Base-by-base conservation (phyloP, 2,113 vertebrate genomes). In the Oenanthe oenanthe region DNA sequence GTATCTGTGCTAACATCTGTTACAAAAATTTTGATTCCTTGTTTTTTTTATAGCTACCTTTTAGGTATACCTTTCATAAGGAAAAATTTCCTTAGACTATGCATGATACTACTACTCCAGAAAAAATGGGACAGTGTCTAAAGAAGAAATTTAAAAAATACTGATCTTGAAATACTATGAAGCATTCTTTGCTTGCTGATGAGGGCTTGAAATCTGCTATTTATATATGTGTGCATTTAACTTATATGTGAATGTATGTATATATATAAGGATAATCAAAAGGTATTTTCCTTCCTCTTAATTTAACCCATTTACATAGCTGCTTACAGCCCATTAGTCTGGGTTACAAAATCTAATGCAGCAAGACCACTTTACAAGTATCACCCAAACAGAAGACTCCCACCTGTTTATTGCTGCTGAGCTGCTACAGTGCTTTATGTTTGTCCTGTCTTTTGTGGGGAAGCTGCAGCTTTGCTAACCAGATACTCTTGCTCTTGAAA, bases 261-360 rank as follows among this genome's bases (percentile, higher is more conserved):
- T 54, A 17, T 83, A 19, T 47, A 45, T 76, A 72, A 63, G 15
- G 15, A 45, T 58, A 90, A 92, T 63, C 42, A 77, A 90, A 94
- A 93, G 20, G 19, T 75, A 26, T 87, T 89, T 92, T 93, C 45
- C 83, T 94, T 68, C 73, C 73, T 85, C 76, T 78, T 84, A 92
- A 89, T 93, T 91, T 85, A 71, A 66, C 25, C 77, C 53, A 68
- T 84, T 95, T 92, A 63, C 60, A 34, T 45, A 81, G 76, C 83
- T 81, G 40, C 73, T 84, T 86, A 84, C 50, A 88, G 79, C 24
- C 63, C 79, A 68, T 92, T 93, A 89, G 60, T 48, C 67, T 71
- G 25, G 79, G 93, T 95, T 95, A 84, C 83, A 91, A 86, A 92
- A 88, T 77, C 83, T 89, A 91, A 92, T 92, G 86, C 93, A 93